Evolutionary conservation across 2,113 vertebrate genomes (phyloP).

Genomic region (Paradisaea rubra): DNA sequence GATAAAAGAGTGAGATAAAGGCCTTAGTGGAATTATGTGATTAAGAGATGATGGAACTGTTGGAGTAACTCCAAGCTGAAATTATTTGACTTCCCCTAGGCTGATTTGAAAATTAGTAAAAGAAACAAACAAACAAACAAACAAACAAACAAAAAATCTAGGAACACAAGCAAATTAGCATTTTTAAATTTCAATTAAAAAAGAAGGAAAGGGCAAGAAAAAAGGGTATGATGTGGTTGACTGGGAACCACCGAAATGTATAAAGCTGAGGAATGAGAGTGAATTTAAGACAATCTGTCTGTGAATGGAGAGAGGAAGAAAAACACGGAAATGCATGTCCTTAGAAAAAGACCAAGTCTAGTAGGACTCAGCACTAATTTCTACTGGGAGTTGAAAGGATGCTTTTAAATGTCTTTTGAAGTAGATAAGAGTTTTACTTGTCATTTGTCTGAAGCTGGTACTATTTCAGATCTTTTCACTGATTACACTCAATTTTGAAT

Average conservation of each 20-base stretch:
- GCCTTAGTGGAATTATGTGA: neutral
- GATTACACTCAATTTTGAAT: neutral
- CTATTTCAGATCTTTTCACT: neutral
- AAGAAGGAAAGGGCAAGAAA: neutral
- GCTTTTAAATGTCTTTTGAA: neutral
- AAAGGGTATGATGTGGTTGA: neutral
- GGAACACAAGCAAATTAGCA: neutral
- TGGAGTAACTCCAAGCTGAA: neutral
- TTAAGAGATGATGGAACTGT: neutral
- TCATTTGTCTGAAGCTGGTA: neutral
- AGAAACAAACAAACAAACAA: neutral
- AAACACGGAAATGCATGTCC: neutral
- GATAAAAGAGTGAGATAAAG: neutral
- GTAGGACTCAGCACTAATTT: neutral
- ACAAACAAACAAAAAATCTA: neutral
- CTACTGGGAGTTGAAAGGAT: neutral
- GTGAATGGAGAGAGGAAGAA: neutral
- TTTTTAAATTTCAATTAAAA: neutral
- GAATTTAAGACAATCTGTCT: neutral
- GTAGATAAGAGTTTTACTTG: neutral
- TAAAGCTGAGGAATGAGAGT: neutral
- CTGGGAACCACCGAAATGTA: neutral
- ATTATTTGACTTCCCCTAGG: neutral
- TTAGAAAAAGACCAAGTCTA: neutral
- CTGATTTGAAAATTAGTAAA: neutral